These are phyloP conservation scores for Drosophila meridiana DNA, from an alignment of 2,888 invertebrate species.

Conservation along the genomic window DNA sequence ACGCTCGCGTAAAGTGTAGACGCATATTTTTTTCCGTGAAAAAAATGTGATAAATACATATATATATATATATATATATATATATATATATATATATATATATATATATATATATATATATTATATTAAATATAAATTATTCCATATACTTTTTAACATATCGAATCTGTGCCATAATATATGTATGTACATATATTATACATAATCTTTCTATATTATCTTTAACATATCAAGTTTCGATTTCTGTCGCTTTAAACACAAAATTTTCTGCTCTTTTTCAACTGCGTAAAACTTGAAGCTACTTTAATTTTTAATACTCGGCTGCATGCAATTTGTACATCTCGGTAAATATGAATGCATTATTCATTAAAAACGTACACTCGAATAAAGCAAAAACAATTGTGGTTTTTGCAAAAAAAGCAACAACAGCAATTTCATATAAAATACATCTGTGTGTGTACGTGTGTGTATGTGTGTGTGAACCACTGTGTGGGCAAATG, in stretches of 20 bases:
- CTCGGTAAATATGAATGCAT: slow-evolving; percentile 61
- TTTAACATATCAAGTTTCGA: neutral
- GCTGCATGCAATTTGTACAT: slow-evolving; percentile 47
- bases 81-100: no score
- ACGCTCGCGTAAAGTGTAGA: no score
- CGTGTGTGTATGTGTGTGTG: slow-evolving; percentile 10
- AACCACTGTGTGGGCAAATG: slow-evolving; percentile 55
- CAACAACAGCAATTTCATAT: slow-evolving; percentile 37
- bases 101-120: no score
- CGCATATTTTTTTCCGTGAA: no score
- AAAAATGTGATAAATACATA: no score
- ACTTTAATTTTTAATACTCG: slow-evolving; percentile 35
- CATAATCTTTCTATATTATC: no score
- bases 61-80: no score
- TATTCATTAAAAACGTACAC: slow-evolving; percentile 58
- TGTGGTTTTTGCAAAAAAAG: slow-evolving; percentile 63
- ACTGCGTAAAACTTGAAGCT: neutral
- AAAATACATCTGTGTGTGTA: slow-evolving; percentile 15
- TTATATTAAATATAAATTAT: no score
- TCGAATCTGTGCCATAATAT: no score
- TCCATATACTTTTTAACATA: no score
- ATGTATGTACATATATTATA: no score
- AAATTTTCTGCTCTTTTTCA: neutral
- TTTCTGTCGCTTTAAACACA: neutral
- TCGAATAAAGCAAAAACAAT: slow-evolving; percentile 51